These are phyloP conservation scores for Crypturellus undulatus DNA, from an alignment of 2,113 vertebrate species.

Conservation along the genomic window DNA sequence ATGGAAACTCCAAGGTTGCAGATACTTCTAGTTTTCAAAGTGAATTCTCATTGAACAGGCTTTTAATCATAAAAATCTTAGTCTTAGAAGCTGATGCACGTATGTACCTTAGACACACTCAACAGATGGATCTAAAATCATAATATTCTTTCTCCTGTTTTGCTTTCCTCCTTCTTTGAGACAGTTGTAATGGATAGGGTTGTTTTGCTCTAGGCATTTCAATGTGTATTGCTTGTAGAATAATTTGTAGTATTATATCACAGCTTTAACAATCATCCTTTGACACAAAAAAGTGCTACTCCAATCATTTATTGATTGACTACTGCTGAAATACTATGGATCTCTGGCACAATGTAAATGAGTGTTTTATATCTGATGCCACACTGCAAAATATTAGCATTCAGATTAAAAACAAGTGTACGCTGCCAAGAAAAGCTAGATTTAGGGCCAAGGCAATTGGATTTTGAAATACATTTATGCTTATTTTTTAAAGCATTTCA, in stretches of 20 bases:
- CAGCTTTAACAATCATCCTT: not conserved
- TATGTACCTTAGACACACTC: rapidly evolving
- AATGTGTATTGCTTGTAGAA: not conserved
- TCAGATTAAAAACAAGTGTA: constrained; percentile 71
- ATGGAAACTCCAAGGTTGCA: not conserved
- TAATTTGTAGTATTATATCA: constrained; percentile 24
- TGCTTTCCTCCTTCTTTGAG: not conserved
- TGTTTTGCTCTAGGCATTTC: not conserved
- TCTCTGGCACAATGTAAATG: constrained; percentile 51
- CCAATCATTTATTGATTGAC: constrained; percentile 30
- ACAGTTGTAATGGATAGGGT: not conserved
- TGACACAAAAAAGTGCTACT: not conserved
- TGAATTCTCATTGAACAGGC: not conserved
- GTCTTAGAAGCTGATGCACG: not conserved
- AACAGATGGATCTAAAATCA: not conserved
- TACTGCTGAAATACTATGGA: constrained; percentile 1
- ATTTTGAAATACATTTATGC: constrained; percentile 66
- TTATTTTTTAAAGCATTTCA: constrained; percentile 64
- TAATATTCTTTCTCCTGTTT: not conserved
- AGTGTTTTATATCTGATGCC: constrained; percentile 60
- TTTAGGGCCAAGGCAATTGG: constrained; percentile 70
- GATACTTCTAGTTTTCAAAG: not conserved
- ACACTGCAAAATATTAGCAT: constrained; percentile 75
- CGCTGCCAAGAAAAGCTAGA: constrained; percentile 58
- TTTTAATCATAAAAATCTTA: not conserved